Evolutionary conservation across 2,797 vertebrate genomes (phyloP), one percentile per base, ranked within the genome.

Genomic region (Paguma larvata): DNA sequence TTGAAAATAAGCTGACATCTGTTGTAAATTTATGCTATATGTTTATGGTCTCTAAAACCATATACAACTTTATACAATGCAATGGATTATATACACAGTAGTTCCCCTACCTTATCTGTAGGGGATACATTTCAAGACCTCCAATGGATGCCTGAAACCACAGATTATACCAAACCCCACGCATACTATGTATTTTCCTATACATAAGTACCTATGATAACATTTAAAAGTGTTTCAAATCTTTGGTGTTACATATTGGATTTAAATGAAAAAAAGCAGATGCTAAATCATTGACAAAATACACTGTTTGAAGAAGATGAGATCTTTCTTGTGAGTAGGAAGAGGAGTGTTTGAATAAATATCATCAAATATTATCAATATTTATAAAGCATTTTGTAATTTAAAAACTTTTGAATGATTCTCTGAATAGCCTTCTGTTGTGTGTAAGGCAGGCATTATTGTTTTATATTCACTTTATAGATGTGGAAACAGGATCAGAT

Each of bases 261-360:
- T 80, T 5, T 77, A 78, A 93, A 82, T 89, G 16, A 59, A 19
- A 67, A 90, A 85, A 68, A 38, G n/a, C 9, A 78, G 3, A 72
- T 90, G n/a, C 21, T 38, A 53, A 84, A 23, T 65, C 75, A 32
- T 73, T 92, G 82, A 91, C 13, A 73, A 89, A 87, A 87, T 68
- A 84, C 13, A 48, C 48, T 32, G 32, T 73, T 90, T 85, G 41
- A 87, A 85, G 56, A 84, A 78, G 14, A 82, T 32, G 27, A 4
- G 18, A 14, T 68, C 70, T 72, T 86, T 91, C 79, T 41, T 15
- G 4, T 23, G 30, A 85, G 14, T 77, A 89, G 7, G 30, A 19
- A 63, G 46, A 94, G 21, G 30, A 85, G 27, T 56, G 30, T 78
- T 85, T 94, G 2, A 75, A 93, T 84, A 94, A 65, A 86, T 91